Base-by-base conservation (phyloP, 1,140 invertebrate species). In the Lerema accius region DNA sequence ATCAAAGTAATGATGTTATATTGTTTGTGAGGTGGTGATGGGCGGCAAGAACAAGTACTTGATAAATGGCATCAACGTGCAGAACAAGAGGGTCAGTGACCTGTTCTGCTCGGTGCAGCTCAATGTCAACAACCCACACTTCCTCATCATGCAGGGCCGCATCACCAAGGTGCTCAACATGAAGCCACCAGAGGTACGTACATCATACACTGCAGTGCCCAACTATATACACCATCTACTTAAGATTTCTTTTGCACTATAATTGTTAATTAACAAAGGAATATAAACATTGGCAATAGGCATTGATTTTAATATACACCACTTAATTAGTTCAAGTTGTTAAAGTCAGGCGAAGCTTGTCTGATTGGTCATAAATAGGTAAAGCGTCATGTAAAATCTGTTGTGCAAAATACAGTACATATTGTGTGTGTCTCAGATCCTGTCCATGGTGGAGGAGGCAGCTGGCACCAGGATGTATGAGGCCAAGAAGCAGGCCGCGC, bases 161-260 rank as follows among this genome's bases (percentile, higher is more conserved):
- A 99, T 99, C 53, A 99, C 98, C 0, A 99, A 99, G 93, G 99
- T 99, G 0, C 92, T 99, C 1, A 99, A 99, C 84, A 99, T 99
- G 98, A 99, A 99, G 82, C 98, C 99, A 10, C 93, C 94, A 61
- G 98, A 99, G 93, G 96, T 97, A 90, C 35, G 35, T 37, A 11
- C 2, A 7, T 37, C 10, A 9, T 7, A 1, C 28, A 7, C 4
- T 7, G 9, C 28, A 7, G 23, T 23, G n/a, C n/a, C n/a, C n/a
- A n/a, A n/a, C n/a, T n/a, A n/a, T n/a, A n/a, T n/a, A n/a, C n/a
- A n/a, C n/a, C n/a, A n/a, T n/a, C n/a, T n/a, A n/a, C n/a, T n/a
- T n/a, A n/a, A n/a, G n/a, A n/a, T n/a, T n/a, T n/a, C n/a, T n/a
- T n/a, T n/a, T n/a, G n/a, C n/a, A n/a, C n/a, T n/a, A n/a, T n/a